A percentile compares a stretch with the other conserved stretches of the same genome.
phyloP scores from a whole-genome alignment of 2,113 vertebrate species.

The Dolichallabes microphthalmus region DNA sequence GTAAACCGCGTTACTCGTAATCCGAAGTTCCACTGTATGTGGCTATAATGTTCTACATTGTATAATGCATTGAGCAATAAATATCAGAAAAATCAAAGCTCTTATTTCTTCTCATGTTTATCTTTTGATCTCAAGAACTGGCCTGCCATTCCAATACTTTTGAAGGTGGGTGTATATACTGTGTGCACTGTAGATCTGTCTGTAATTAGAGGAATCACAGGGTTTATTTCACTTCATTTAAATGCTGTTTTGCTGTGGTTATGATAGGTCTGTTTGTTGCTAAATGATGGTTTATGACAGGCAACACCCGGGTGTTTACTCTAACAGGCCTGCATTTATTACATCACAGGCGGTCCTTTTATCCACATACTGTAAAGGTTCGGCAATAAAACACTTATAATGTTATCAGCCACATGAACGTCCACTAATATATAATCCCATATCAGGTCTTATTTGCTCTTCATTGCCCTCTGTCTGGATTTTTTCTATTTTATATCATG shows the following conservation, averaged over 20 bases:
- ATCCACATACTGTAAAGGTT: neutral
- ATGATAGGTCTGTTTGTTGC: neutral
- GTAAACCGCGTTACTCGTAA: no score
- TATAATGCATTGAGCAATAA: neutral
- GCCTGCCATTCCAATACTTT: neutral
- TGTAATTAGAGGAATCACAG: neutral
- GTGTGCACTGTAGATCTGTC: neutral
- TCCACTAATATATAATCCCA: neutral
- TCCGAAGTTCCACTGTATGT: no score
- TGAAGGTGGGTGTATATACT: neutral
- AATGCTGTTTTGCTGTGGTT: conserved; percentile 8
- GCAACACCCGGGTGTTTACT: neutral
- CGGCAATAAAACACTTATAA: conserved; percentile 13
- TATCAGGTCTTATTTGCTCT: conserved; percentile 18
- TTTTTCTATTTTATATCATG: conserved; percentile 7
- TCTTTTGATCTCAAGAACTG: neutral
- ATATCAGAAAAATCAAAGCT: neutral
- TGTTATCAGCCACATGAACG: neutral
- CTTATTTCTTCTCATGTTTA: neutral
- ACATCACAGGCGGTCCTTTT: neutral
- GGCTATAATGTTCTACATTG: neutral
- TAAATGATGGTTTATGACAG: neutral
- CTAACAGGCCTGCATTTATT: neutral
- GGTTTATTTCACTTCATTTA: neutral
- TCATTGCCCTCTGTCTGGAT: neutral